Percentiles rank a stretch among this genome's conserved stretches.
phyloP scores from a whole-genome alignment of 2,797 vertebrate species.

The Lepilemur septentrionalis region DNA sequence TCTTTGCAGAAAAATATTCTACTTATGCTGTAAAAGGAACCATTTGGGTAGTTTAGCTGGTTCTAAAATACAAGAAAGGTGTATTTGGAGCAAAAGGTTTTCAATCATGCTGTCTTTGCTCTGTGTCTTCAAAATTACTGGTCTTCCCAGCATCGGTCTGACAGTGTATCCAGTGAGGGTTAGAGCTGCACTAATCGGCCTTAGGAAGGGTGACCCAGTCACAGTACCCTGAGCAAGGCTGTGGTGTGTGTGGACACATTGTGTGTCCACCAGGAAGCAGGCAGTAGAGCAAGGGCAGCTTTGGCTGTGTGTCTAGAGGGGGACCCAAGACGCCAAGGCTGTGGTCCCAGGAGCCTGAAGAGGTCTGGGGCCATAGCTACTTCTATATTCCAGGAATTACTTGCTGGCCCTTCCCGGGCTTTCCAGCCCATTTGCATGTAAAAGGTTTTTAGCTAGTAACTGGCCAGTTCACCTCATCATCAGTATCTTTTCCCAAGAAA shows the following conservation, averaged over 20 bases:
- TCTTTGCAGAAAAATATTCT: background rate
- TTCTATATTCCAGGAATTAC: background rate
- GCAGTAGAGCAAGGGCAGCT: background rate
- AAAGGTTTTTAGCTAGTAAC: background rate
- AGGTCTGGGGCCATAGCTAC: background rate
- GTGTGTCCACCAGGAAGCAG: background rate
- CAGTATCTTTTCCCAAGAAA: background rate
- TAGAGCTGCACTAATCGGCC: background rate
- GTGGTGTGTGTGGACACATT: background rate
- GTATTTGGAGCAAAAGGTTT: background rate
- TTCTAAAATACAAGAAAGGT: background rate
- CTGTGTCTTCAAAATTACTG: background rate
- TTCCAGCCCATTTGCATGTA: background rate
- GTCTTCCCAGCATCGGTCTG: background rate
- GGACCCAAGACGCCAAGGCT: background rate
- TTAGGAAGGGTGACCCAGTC: background rate
- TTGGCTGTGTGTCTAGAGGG: background rate
- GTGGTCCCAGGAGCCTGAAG: background rate
- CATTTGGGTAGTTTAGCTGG: background rate
- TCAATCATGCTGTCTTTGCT: background rate
- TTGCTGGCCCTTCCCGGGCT: background rate
- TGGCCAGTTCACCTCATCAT: background rate
- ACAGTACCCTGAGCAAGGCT: background rate
- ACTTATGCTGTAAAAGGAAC: background rate
- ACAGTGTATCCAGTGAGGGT: background rate